Evolutionary conservation across 2,113 vertebrate genomes (phyloP).

Genomic region (Ibidorhyncha struthersii): DNA sequence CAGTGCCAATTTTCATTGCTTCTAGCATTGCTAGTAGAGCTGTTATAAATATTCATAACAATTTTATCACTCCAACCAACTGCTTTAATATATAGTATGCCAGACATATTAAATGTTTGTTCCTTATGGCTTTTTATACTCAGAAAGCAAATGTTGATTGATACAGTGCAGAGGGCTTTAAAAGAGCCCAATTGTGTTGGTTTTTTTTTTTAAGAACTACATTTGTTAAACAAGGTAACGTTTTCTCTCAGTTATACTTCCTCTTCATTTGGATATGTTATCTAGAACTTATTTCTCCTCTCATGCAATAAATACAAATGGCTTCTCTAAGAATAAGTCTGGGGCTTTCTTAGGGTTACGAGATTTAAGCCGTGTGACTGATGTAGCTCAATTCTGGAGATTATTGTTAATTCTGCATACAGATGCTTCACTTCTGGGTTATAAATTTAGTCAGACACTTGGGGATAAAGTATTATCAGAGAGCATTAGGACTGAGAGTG

Average conservation of each 20-base stretch:
- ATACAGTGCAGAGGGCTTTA: neutral
- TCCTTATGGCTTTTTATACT: neutral
- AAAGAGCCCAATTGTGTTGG: neutral
- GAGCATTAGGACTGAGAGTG: neutral
- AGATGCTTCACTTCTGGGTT: neutral
- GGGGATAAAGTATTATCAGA: neutral
- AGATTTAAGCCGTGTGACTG: neutral
- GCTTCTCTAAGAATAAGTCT: neutral
- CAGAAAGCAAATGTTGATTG: neutral
- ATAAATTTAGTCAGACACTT: neutral
- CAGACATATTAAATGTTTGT: conserved; percentile 25
- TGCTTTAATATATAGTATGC: conserved; percentile 5
- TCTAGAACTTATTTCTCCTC: neutral
- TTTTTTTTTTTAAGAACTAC: neutral
- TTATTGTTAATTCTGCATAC: neutral
- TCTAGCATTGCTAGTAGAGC: neutral
- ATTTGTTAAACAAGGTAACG: neutral
- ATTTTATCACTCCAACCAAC: conserved; percentile 23
- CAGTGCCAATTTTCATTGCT: neutral
- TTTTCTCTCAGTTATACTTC: neutral
- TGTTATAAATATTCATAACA: conserved; percentile 57
- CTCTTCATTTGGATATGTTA: neutral
- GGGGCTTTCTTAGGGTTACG: neutral
- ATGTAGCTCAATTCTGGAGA: neutral
- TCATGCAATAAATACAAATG: neutral